Evolutionary conservation across 2,797 vertebrate genomes (phyloP), one percentile per base, ranked within the genome.

Genomic region (Acrossocheilus fasciatus): DNA sequence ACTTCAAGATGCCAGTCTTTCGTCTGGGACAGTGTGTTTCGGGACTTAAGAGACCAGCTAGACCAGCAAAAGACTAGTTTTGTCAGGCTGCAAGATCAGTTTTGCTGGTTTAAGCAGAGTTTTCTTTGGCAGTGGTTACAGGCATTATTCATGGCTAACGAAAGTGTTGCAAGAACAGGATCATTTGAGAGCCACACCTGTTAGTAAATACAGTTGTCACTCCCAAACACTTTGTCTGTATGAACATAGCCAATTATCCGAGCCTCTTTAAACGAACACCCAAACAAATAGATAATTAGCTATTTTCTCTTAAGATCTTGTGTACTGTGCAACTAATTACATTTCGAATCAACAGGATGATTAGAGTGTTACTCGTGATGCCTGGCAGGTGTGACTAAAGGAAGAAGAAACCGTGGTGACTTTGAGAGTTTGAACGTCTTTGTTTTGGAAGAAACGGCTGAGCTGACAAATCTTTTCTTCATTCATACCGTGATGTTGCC

Each of bases 371-470:
- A 74, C 66, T 79, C 2, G 17, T 45, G 78, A 78, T 68, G 77
- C 50, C 43, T 69, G n/a, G 18, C 59, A 81, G 70, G 76, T 50
- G 75, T 62, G 88, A 47, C 45, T 68, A 80, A 84, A 80, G 34
- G 68, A 68, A 75, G 34, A 5, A 34, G 18, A 20, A 76, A 76
- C 47, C n/a, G 5, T 50, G 26, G 77, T 86, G 81, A 86, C 88
- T 86, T 88, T 88, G 81, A 47, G 77, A 81, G 69, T 86, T 84
- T 52, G 68, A 17, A 80, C 59, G 88, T 84, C 81, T 88, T 86
- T 88, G 84, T 81, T 88, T 86, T 76, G 39, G 57, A 86, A 74
- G 66, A 88, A 89, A 87, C n/a, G n/a, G 86, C 87, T 83, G 75
- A 83, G 79, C 73, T 85, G 78, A 76, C 85, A 54, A 89, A 89